Evolutionary conservation across 2,113 vertebrate genomes (phyloP), one percentile per base, ranked within the genome.

Genomic region (Protomyctophum bolini): DNA sequence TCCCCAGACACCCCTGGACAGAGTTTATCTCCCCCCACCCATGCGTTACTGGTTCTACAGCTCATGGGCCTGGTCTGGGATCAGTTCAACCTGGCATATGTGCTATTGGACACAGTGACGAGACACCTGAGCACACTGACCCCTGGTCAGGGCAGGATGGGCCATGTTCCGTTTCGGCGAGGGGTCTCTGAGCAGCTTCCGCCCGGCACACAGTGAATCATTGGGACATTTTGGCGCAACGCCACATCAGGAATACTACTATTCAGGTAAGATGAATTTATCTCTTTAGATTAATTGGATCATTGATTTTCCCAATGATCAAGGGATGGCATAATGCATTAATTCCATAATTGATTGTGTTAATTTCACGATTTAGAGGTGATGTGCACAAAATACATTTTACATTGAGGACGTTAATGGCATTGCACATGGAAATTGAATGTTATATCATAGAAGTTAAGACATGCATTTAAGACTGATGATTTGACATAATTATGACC

Each of bases 181-280:
- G 58, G 41, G 11, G 41, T 15, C 49, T 11, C 48, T 14, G 54
- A 68, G 4, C 51, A 6, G 3, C 1, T 33, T 49, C 51, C 33
- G 29, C n/a, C n/a, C 45, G 15, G 10, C 41, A 11, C 33, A n/a
- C 54, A 47, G 41, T 45, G 41, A n/a, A 12, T 45, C 10, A 7
- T 12, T 11, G 41, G 12, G n/a, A 45, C 8, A 14, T 14, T 28
- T 48, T 51, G 57, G 14, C 28, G 33, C 11, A 10, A 14, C 11
- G 14, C 56, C 68, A 51, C 48, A 60, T 60, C 28, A 15, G 28
- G 48, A 52, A 2, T 8, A 51, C 57, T 48, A 52, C 49, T 70
- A 12, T 28, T 6, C 58, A 61, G 68, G 68, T 70, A 70, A 70
- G 68, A 58, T 68, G 9, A 49, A 58, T 10, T 10, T 1, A 58